phyloP scores from a whole-genome alignment of 2,797 vertebrate genomes.

The Syngnathus rostellatus region DNA sequence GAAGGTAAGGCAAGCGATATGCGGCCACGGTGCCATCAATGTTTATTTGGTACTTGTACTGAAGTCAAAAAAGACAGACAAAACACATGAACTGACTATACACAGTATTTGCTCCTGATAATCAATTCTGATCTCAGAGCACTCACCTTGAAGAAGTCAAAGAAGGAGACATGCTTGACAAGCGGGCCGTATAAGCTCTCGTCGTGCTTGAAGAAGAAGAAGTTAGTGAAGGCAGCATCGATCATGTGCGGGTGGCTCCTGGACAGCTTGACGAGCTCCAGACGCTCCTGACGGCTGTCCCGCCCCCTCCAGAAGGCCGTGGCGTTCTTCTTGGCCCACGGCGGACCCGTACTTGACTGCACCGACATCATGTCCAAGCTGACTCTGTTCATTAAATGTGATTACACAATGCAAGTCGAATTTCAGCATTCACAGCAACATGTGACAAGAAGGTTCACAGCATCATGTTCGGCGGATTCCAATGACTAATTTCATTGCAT shows the following conservation, averaged over 20 bases:
- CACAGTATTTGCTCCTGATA: neutral
- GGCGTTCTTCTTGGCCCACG: slow-evolving; percentile 82
- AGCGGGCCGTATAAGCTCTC: slow-evolving; percentile 91
- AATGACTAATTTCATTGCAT: neutral
- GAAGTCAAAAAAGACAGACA: slow-evolving; percentile 24
- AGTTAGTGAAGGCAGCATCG: slow-evolving; percentile 95
- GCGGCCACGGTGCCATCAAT: slow-evolving; percentile 95
- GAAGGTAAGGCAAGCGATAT: slow-evolving; percentile 88
- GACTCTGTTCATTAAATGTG: slow-evolving; percentile 67
- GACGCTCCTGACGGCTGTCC: slow-evolving; percentile 90
- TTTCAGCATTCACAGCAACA: neutral
- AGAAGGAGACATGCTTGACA: slow-evolving; percentile 95
- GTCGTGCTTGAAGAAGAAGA: slow-evolving; percentile 96
- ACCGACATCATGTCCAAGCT: slow-evolving; percentile 98
- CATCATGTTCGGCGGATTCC: neutral
- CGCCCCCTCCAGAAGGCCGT: slow-evolving; percentile 94
- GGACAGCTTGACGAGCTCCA: slow-evolving; percentile 90
- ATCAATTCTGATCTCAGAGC: too few relatives aligned
- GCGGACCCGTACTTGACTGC: slow-evolving; percentile 87
- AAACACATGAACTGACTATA: neutral
- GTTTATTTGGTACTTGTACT: slow-evolving; percentile 98
- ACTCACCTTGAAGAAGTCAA: slow-evolving; percentile 95
- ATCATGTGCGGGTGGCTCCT: slow-evolving; percentile 77
- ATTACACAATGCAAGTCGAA: neutral
- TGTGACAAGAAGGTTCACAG: neutral